Evolutionary conservation across 2,113 vertebrate genomes (phyloP).

Genomic region (Empidonax alnorum): DNA sequence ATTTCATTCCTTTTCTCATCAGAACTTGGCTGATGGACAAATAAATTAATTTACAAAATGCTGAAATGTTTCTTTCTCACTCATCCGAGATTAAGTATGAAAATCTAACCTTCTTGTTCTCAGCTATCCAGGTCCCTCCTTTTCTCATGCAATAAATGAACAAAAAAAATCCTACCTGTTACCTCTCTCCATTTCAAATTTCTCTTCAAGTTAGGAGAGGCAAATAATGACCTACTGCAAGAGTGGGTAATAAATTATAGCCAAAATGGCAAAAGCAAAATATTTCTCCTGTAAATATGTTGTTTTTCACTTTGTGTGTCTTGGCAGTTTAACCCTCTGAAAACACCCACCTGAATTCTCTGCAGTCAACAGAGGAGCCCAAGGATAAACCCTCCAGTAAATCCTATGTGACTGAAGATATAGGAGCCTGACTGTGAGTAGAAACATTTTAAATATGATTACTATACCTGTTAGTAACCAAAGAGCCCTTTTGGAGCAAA

Average conservation of each 20-base stretch:
- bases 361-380: not conserved
- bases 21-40: not conserved
- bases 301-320: constrained; percentile 14
- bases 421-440: constrained; percentile 54
- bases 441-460: constrained; percentile 57
- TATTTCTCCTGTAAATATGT: constrained; percentile 37
- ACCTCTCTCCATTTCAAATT: not conserved
- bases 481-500: constrained; percentile 46
- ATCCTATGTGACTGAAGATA: constrained; percentile 28
- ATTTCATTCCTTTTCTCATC: not conserved
- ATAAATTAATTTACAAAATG: not conserved
- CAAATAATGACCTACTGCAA: not conserved
- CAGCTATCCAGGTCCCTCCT: not conserved
- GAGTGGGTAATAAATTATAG: not conserved
- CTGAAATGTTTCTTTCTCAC: not conserved
- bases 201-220: not conserved
- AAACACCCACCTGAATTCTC: constrained; percentile 41
- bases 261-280: constrained; percentile 18
- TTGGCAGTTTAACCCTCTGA: constrained; percentile 43
- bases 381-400: constrained; percentile 34
- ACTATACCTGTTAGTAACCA: constrained; percentile 37
- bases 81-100: not conserved
- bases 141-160: not conserved
- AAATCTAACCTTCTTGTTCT: not conserved
- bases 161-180: not conserved